Evolutionary conservation across 2,797 vertebrate species (phyloP).

Genomic region (Peromyscus melanophrys): DNA sequence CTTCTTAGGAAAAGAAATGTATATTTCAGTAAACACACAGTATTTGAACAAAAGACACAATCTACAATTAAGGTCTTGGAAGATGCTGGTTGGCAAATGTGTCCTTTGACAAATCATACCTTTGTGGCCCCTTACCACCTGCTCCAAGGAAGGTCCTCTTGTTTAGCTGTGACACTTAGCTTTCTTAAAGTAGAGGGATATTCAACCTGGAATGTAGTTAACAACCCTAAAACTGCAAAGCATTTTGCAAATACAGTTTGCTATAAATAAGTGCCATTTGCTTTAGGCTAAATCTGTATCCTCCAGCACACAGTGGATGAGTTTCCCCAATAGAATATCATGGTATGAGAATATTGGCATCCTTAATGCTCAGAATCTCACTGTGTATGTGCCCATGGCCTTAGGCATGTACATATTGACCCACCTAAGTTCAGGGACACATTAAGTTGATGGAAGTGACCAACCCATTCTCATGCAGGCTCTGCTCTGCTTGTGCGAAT

Average conservation of each 20-base stretch:
- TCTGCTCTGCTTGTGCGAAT: neutral
- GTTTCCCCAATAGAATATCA: slow-evolving; percentile 62
- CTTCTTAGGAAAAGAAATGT: neutral
- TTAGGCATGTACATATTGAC: neutral
- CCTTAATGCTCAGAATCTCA: neutral
- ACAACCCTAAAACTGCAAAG: slow-evolving; percentile 74
- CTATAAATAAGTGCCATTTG: slow-evolving; percentile 85
- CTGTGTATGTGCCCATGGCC: neutral
- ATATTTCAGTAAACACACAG: neutral
- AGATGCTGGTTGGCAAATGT: neutral
- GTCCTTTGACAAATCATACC: neutral
- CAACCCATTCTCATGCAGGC: neutral
- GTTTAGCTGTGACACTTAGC: neutral
- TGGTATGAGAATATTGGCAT: slow-evolving; percentile 38
- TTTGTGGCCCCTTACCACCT: too few relatives aligned
- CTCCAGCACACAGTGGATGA: slow-evolving; percentile 67
- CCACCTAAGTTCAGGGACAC: neutral
- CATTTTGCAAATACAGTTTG: slow-evolving; percentile 78
- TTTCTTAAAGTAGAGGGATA: slow-evolving; percentile 56
- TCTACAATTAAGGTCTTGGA: neutral
- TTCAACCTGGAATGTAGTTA: slow-evolving; percentile 70
- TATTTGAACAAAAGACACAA: neutral
- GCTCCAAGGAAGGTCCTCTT: neutral
- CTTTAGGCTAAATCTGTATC: slow-evolving; percentile 82
- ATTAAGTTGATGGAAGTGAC: neutral